Base-by-base conservation (phyloP, 1,140 invertebrate species). In the Carcinoscorpius rotundicauda region DNA sequence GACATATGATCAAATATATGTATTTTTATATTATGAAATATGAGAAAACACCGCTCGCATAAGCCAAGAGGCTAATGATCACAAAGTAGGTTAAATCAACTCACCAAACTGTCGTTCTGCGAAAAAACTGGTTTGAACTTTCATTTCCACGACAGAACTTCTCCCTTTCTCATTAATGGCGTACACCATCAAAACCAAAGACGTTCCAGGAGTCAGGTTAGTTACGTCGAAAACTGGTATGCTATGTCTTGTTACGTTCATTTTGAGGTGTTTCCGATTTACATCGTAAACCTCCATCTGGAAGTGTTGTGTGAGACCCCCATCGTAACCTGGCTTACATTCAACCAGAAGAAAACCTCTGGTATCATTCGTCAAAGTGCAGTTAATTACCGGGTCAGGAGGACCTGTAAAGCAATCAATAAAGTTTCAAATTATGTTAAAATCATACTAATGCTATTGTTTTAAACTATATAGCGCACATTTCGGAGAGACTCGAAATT, bases 251-350 rank as follows among this genome's bases (percentile, higher is more conserved):
- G 66, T 69, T 8, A 71, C 10, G 51, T 72, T 72, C n/a, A 58
- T 58, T 6, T 61, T 60, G 51, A 70, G 10, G 49, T 67, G 64
- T 49, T 69, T 67, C 5, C 50, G 52, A 6, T 64, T n/a, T 4
- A 62, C 63, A 74, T 87, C 86, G 66, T 85, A 82, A 58, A 89
- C 86, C 78, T 91, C 88, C 62, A 91, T 78, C 58, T 89, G 78
- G 76, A 92, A 92, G 73, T 84, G 84, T 76, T 91, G 89, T 9
- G 84, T 81, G 29, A 90, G 80, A 5, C 89, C 89, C 8, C 89
- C 89, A 72, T 90, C 86, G 71, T 84, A 84, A 11, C 88, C 88
- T 0, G 87, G 82, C 56, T 82, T 76, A 75, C 89, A 92, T 65
- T 82, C 84, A 61, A 92, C 86, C 73, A 85, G 84, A 58, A 91